Base-by-base conservation (phyloP, 2,888 invertebrate genomes). In the Protonemura montana region DNA sequence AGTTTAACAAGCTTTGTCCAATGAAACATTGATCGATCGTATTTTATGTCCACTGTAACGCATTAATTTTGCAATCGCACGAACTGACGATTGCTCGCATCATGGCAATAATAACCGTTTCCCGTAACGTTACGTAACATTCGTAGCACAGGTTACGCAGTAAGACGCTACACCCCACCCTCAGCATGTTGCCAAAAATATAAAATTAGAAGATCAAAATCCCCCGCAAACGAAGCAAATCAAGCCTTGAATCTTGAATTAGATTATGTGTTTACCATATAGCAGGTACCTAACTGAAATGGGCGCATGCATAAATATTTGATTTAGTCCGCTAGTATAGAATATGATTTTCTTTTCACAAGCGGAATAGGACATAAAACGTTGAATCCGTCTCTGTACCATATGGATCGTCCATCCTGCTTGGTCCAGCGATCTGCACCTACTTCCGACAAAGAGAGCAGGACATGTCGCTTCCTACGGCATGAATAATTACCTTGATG, bases 201-300 rank as follows among this genome's bases (percentile, higher is more conserved):
- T 59, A 59, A 59, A 59, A 59, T 59, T 59, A 59, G 59, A 59
- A 2, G 3, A 59, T 59, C 59, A 59, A 59, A 59, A 59, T 59
- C 59, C 59, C 59, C 59, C 59, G 59, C 59, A 59, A 59, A 59
- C 59, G 59, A 59, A 59, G 59, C 59, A 59, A 59, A 59, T 59
- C 59, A 59, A 59, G 59, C 59, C 59, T 59, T 59, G 59, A 59
- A 21, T 59, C 59, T 59, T 10, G 59, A 59, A 59, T 59, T 59
- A 59, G 59, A 59, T 59, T 59, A 10, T 7, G 59, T 59, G 59
- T 59, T n/a, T n/a, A n/a, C n/a, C n/a, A n/a, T n/a, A n/a, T n/a
- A n/a, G n/a, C n/a, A n/a, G 10, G 35, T 10, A 35, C 5, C 5
- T 35, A 59, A 10, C 59, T 59, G 59, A 59, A 59, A 16, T 59